Evolutionary conservation across 2,113 vertebrate species (phyloP).

Genomic region (Entomyzon cyanotis): DNA sequence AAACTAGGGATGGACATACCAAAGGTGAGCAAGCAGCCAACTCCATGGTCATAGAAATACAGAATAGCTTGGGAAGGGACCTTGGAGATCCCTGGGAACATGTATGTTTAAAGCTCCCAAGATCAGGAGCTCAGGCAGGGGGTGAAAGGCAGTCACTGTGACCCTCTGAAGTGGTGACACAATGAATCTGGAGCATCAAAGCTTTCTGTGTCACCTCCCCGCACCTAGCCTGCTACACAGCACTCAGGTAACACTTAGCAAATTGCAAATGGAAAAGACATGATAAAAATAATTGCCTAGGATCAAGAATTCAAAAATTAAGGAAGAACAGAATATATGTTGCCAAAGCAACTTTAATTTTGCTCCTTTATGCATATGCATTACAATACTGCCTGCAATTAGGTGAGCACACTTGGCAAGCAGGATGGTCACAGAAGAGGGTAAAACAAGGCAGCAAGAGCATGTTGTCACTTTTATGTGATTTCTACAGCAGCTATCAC

Average conservation of each 20-base stretch:
- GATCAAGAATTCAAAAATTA: not conserved
- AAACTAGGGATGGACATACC: not conserved
- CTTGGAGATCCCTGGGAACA: not conserved
- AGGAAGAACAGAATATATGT: slow-evolving; percentile 1
- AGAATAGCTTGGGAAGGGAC: not conserved
- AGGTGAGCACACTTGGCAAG: not conserved
- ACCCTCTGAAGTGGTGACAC: not conserved
- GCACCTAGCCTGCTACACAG: not conserved
- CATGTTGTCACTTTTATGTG: not conserved
- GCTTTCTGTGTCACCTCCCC: not conserved
- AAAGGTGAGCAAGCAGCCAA: not conserved
- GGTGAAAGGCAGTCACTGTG: fast-evolving
- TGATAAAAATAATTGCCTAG: not conserved
- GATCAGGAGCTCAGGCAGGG: not conserved
- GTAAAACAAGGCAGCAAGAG: not conserved
- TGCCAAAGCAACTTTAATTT: slow-evolving; percentile 50
- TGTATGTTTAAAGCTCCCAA: fast-evolving
- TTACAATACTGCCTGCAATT: not conserved
- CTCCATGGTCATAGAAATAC: fast-evolving
- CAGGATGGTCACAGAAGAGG: not conserved
- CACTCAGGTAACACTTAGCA: not conserved
- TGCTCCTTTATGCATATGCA: slow-evolving; percentile 15
- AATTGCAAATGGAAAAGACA: not conserved
- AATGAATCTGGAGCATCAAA: fast-evolving
- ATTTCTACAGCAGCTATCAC: not conserved